Evolutionary conservation across 2,797 vertebrate genomes (phyloP), one percentile per base, ranked within the genome.

Genomic region (Centroberyx gerrardi): DNA sequence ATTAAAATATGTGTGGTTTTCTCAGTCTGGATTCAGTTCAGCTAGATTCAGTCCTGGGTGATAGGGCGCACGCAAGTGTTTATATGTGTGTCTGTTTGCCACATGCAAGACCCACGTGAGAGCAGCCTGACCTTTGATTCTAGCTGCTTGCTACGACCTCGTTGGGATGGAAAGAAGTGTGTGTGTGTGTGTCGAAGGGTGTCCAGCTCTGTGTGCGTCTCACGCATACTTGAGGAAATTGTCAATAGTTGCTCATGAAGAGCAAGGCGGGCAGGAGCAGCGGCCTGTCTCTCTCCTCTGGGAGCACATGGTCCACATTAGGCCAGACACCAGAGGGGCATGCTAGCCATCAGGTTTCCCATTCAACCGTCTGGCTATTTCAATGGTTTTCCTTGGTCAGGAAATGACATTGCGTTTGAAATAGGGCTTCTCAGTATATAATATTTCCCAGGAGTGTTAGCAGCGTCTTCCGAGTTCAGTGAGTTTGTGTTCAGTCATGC

Each of bases 151-250:
- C 46, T 31, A 74, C 74, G 74, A 72, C 62, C 72, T 80, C 74
- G 54, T 52, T 62, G 44, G 66, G 65, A 86, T 59, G 54, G 48
- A 54, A 44, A 18, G 56, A 38, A 15, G 58, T 28, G 14, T 68
- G 60, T 40, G 12, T 48, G 46, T 46, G 51, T 72, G 15, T 67
- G 22, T 74, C 62, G 74, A 70, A 53, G 76, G 18, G 69, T 83
- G 80, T 86, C 56, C 44, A 49, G 76, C 67, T 88, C 64, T 80
- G 69, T 76, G 79, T 84, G 76, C 86, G 76, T 83, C 78, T 88
- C 83, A 86, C 68, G 62, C 90, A 94, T 93, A 91, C 86, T 93
- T 92, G 87, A 91, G 92, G 88, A 95, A 94, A 95, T 94, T 92
- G 93, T 93, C 90, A 87, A 86, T 92, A 87, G 82, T 54, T 78